Base-by-base conservation (phyloP, 2,888 invertebrate genomes). In the Diplolepis rosae region DNA sequence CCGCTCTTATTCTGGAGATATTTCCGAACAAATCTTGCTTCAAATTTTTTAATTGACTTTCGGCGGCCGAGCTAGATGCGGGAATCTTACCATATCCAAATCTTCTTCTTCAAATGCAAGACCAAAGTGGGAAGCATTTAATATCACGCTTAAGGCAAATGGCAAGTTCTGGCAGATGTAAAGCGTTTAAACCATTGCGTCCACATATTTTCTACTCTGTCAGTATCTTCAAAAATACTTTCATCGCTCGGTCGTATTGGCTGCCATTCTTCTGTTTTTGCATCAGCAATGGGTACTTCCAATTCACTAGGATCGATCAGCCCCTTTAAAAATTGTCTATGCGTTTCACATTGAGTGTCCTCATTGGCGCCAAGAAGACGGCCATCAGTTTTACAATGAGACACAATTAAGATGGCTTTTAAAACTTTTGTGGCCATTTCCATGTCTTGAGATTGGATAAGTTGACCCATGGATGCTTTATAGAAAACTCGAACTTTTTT, bases 311-410 rank as follows among this genome's bases (percentile, higher is more conserved):
- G 32, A 7, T 35, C 32, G 0, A 35, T 35, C 11, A 11, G 11
- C 2, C 6, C 11, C 11, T 35, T 35, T 3, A 35, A 6, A 6
- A 35, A 35, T 11, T 7, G n/a, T n/a, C n/a, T 52, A 5, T 52
- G 28, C 4, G 11, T 28, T 28, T 52, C 28, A 4, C 52, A 52
- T 28, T 24, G 5, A 4, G 52, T 52, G 4, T 52, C n/a, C 0
- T 52, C n/a, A 4, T 1, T 28, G 24, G 6, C 2, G 5, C 11
- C 50, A 54, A 50, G 52, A 50, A 50, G 24, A 27, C 45, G 52
- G 30, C 32, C 32, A 28, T 61, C 24, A 35, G 6, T 61, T 66
- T 30, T 18, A 24, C 18, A 66, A 67, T 56, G 50, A 27, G 7
- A 24, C 24, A 28, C 51, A 11, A 48, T 52, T 9, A 56, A 45